These are phyloP conservation scores for Gephyroberyx darwinii DNA, from an alignment of 2,797 vertebrate genomes.

Conservation along the genomic window DNA sequence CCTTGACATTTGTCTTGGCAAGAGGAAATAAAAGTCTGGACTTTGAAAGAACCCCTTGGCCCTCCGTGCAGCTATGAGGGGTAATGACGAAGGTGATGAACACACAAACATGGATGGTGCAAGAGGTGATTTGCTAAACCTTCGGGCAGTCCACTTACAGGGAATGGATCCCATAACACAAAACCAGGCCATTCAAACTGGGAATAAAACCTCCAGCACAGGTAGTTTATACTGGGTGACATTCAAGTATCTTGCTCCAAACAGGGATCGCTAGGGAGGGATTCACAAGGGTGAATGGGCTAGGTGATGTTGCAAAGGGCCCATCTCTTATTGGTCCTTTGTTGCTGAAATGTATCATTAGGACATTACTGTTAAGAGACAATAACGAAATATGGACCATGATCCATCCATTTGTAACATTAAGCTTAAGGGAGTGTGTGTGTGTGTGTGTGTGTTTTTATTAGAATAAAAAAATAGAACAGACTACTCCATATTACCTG, in stretches of 20 bases:
- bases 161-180: constrained; percentile 62
- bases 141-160: constrained; percentile 66
- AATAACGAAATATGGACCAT: neutral
- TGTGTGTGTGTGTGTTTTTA: constrained; percentile 28
- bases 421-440: constrained; percentile 27
- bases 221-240: constrained; percentile 68
- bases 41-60: constrained; percentile 66
- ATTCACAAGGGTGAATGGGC: constrained; percentile 30
- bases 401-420: constrained; percentile 35
- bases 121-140: constrained; percentile 66
- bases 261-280: constrained; percentile 52
- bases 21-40: constrained; percentile 73
- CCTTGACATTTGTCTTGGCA: constrained; percentile 79
- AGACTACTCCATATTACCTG: constrained; percentile 51
- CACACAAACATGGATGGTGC: constrained; percentile 74
- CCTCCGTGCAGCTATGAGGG: constrained; percentile 60
- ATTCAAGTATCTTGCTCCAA: constrained; percentile 60
- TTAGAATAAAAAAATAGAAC: constrained; percentile 57
- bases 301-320: constrained; percentile 9
- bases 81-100: constrained; percentile 76
- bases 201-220: constrained; percentile 63
- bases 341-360: constrained; percentile 19
- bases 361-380: neutral
- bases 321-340: neutral
- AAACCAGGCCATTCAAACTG: constrained; percentile 67